These are phyloP conservation scores for Mustelus asterias DNA, from an alignment of 2,113 vertebrate genomes.

Conservation along the genomic window DNA sequence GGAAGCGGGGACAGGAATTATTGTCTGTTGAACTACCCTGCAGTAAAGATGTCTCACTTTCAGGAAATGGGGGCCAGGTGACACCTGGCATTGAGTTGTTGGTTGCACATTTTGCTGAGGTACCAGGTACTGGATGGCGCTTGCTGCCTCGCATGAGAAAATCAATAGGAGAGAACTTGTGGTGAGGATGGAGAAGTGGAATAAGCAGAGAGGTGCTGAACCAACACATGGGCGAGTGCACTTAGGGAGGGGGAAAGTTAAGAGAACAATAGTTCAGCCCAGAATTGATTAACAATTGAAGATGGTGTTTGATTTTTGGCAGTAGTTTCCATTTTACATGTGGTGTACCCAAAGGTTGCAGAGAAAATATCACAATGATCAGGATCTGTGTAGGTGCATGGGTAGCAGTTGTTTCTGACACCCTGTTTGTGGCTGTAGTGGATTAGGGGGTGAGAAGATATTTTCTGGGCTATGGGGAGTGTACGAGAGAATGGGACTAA, in stretches of 20 bases:
- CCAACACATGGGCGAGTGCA: not conserved
- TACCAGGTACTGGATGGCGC: not conserved
- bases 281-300: not conserved
- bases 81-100: not conserved
- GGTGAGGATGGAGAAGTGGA: not conserved
- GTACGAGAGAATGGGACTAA: not conserved
- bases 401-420: not conserved
- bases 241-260: not conserved
- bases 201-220: not conserved
- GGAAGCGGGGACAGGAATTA: not conserved
- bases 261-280: not conserved
- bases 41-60: not conserved
- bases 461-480: not conserved
- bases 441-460: not conserved
- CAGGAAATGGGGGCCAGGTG: not conserved
- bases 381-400: not conserved
- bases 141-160: not conserved
- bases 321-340: not conserved
- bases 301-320: not conserved
- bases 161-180: not conserved
- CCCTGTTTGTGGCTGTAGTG: not conserved
- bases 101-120: not conserved
- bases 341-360: not conserved
- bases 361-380: not conserved
- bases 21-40: not conserved